Conservation (phyloP, 2,888 invertebrate genomes). For the Agrotis clavis region DNA sequence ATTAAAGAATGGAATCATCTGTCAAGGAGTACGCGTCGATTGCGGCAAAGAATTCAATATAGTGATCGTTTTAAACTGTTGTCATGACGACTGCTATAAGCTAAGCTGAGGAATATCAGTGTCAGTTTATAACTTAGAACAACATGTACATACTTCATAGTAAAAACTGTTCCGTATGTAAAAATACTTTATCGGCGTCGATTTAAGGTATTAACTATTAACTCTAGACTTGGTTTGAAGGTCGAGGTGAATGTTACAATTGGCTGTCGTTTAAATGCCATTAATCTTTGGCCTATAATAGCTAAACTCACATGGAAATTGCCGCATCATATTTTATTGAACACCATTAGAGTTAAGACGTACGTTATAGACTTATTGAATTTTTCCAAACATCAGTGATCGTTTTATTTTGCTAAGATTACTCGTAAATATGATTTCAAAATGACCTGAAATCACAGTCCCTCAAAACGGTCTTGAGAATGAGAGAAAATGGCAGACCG, state of each 20-base stretch:
- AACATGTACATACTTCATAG: background rate
- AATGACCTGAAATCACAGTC: too few relatives aligned
- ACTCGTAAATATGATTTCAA: too few relatives aligned
- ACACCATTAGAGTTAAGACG: background rate
- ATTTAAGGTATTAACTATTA: conserved; percentile 27
- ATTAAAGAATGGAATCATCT: too few relatives aligned
- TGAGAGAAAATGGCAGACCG: too few relatives aligned
- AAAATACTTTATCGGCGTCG: background rate
- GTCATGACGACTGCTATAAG: too few relatives aligned
- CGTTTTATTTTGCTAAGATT: too few relatives aligned
- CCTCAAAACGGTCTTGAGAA: too few relatives aligned
- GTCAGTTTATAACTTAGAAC: too few relatives aligned
- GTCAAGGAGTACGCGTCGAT: too few relatives aligned
- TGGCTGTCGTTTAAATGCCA: conserved; percentile 15
- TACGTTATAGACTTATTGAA: background rate
- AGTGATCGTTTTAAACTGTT: too few relatives aligned
- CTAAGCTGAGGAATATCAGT: too few relatives aligned
- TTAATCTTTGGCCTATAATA: conserved; percentile 39
- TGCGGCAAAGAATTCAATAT: too few relatives aligned
- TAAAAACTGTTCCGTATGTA: background rate
- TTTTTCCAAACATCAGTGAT: background rate
- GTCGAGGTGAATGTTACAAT: conserved; percentile 22
- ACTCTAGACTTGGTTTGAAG: conserved; percentile 22
- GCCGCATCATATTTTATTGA: conserved; percentile 15
- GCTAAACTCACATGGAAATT: conserved; percentile 1